Conservation (phyloP, 37 sponge, comb jelly and placozoan species). For the Cladorhizidae sp. region DNA sequence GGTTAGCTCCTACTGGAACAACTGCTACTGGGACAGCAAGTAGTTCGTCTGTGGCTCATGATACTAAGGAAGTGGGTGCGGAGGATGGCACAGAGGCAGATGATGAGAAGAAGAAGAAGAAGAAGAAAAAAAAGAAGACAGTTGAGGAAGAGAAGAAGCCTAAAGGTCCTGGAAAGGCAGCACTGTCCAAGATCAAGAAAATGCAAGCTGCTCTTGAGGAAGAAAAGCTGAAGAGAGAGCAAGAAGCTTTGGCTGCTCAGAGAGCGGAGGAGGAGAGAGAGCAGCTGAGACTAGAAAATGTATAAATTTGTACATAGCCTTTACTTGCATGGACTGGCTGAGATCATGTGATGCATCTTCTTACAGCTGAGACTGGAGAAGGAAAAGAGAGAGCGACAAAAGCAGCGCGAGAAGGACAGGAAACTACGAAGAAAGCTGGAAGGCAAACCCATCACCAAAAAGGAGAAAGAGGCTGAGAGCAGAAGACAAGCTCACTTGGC, state of each 20-base stretch:
- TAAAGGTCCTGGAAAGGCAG: constrained; percentile 33
- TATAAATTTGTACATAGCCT: background rate
- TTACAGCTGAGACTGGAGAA: constrained; percentile 61
- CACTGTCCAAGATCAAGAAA: constrained; percentile 66
- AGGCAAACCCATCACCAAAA: constrained; percentile 89
- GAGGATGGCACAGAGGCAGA: constrained; percentile 20
- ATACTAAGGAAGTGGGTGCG: constrained; percentile 22
- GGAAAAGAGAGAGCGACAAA: constrained; percentile 70
- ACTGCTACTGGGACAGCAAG: background rate
- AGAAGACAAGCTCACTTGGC: constrained; percentile 53
- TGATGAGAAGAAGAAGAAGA: constrained; percentile 63
- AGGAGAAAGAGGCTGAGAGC: constrained; percentile 72
- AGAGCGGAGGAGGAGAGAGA: constrained; percentile 82
- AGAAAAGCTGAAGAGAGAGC: constrained; percentile 73
- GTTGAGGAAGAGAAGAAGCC: constrained; percentile 46
- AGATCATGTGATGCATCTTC: background rate
- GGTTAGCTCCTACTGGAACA: too few species aligned
- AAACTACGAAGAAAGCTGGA: constrained; percentile 78
- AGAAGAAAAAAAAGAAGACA: constrained; percentile 82
- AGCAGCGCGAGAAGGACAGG: constrained; percentile 85
- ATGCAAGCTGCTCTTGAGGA: constrained; percentile 51
- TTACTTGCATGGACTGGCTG: background rate
- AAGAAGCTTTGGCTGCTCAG: constrained; percentile 57
- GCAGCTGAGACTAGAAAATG: constrained; percentile 49
- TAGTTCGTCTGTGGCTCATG: background rate